Percentiles rank a stretch among this genome's conserved stretches.
These are phyloP conservation scores for Tetheella fluctuosa DNA, from an alignment of 2,888 invertebrate species.

Conservation along the genomic window DNA sequence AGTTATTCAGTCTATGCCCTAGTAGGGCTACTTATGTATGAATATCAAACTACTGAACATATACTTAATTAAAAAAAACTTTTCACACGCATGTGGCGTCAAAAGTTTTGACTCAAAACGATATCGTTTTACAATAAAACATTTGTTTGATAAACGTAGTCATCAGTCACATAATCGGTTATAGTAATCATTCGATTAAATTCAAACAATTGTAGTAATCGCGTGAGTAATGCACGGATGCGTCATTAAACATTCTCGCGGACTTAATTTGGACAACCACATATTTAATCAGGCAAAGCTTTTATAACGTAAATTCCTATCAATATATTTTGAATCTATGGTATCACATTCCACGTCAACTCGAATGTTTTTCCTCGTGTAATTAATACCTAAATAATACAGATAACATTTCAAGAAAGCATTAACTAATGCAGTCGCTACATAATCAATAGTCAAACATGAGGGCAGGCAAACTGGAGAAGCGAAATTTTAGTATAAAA, in stretches of 20 bases:
- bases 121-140: neutral
- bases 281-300: neutral
- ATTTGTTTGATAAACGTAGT: neutral
- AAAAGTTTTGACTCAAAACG: too few relatives aligned
- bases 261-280: neutral
- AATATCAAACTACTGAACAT: too few relatives aligned
- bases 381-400: too few relatives aligned
- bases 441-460: neutral
- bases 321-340: too few relatives aligned
- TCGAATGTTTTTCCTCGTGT: too few relatives aligned
- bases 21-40: too few relatives aligned
- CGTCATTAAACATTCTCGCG: constrained; percentile 24
- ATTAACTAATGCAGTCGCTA: too few relatives aligned
- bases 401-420: too few relatives aligned
- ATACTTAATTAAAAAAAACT: too few relatives aligned
- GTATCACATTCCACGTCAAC: too few relatives aligned
- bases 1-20: too few relatives aligned
- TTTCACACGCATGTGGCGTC: too few relatives aligned
- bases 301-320: neutral
- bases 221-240: constrained; percentile 16
- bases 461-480: neutral
- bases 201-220: neutral
- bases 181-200: neutral
- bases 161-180: neutral
- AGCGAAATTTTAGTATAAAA: neutral